Conservation (phyloP, 1,140 invertebrate genomes). For the Monochamus saltuarius region DNA sequence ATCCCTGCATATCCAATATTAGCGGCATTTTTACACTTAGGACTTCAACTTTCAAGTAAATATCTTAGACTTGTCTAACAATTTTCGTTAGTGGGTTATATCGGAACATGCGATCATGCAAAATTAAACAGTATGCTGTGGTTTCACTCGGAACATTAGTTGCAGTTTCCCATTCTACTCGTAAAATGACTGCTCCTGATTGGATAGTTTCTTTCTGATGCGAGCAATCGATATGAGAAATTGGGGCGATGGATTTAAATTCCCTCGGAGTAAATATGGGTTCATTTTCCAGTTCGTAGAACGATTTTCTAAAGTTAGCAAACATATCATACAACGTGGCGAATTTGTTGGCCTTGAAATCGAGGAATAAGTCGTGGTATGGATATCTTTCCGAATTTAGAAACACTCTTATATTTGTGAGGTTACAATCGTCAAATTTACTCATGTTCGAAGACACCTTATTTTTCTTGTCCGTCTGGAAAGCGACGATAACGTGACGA, state of each 20-base stretch:
- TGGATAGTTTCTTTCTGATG: too few relatives aligned
- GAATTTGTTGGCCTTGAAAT: slow-evolving; percentile 32
- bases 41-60: neutral
- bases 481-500: slow-evolving; percentile 22
- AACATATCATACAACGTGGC: slow-evolving; percentile 41
- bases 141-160: too few relatives aligned
- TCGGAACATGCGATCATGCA: neutral
- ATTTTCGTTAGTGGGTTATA: neutral
- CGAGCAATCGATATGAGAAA: too few relatives aligned
- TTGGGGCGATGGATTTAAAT: too few relatives aligned
- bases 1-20: too few relatives aligned
- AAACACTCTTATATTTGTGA: slow-evolving; percentile 22
- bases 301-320: slow-evolving; percentile 30
- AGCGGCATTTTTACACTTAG: too few relatives aligned
- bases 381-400: slow-evolving; percentile 36
- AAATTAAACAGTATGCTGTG: neutral
- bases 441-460: slow-evolving; percentile 12
- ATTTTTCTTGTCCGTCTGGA: slow-evolving; percentile 18
- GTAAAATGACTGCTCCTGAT: too few relatives aligned
- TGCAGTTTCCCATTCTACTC: too few relatives aligned
- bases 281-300: slow-evolving; percentile 27
- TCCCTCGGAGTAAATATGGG: slow-evolving; percentile 3
- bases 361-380: slow-evolving; percentile 40
- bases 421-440: slow-evolving; percentile 17
- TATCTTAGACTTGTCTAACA: neutral